Conservation (phyloP, 2,797 vertebrate genomes). For the Rousettus madagascariensis region DNA sequence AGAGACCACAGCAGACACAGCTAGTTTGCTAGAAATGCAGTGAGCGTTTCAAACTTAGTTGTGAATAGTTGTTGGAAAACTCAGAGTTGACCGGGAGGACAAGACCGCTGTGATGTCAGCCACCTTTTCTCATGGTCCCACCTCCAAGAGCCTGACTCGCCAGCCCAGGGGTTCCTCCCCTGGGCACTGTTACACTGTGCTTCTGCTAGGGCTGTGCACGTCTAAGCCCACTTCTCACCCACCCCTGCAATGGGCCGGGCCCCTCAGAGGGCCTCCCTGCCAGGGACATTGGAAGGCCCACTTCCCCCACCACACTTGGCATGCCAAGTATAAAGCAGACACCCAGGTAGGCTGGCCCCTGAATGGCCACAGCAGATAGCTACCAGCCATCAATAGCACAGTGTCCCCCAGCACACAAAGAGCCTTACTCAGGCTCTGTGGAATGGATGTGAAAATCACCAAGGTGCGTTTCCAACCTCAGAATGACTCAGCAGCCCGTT, state of each 20-base stretch:
- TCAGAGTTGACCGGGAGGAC: not conserved
- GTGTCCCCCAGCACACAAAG: conserved; percentile 36
- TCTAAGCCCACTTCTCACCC: not conserved
- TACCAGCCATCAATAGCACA: conserved; percentile 36
- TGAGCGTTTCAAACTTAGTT: not conserved
- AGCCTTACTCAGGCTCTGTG: not conserved
- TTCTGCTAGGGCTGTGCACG: not conserved
- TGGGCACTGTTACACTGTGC: not conserved
- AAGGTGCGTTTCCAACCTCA: conserved; percentile 61
- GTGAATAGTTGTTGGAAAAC: not conserved
- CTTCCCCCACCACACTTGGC: not conserved
- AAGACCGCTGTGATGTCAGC: not conserved
- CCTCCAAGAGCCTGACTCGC: no score
- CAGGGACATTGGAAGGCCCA: not conserved
- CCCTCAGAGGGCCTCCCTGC: not conserved
- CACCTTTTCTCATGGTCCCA: not conserved
- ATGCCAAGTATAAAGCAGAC: not conserved
- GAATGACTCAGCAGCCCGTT: conserved; percentile 46
- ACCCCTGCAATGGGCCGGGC: not conserved
- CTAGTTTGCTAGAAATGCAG: not conserved
- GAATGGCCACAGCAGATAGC: not conserved
- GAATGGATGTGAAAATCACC: not conserved
- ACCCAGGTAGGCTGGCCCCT: not conserved
- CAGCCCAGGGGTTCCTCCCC: not conserved
- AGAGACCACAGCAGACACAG: not conserved